Evolutionary conservation across 2,797 vertebrate genomes (phyloP).

Genomic region (Astyanax mexicanus): DNA sequence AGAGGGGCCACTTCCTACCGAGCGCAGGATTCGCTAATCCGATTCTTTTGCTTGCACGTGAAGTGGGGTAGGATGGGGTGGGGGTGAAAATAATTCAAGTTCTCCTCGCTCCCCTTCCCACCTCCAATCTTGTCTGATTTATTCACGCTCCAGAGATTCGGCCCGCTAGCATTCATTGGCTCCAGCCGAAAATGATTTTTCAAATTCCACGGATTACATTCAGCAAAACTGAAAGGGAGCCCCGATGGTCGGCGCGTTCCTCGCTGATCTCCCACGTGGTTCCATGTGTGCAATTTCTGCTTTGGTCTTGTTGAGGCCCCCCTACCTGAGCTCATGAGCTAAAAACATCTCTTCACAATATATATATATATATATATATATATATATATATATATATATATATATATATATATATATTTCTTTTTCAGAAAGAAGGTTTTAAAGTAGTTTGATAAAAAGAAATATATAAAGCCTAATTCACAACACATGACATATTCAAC

Average conservation of each 20-base stretch:
- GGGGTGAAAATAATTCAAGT: conserved; percentile 55
- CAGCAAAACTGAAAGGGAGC: conserved; percentile 57
- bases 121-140: conserved; percentile 61
- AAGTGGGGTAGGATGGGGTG: conserved; percentile 53
- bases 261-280: conserved; percentile 28
- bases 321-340: conserved; percentile 2
- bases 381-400: too few relatives aligned
- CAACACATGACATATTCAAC: too few relatives aligned
- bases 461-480: too few relatives aligned
- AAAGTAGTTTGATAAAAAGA: too few relatives aligned
- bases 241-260: neutral
- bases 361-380: too few relatives aligned
- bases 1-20: conserved; percentile 62
- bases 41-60: conserved; percentile 67
- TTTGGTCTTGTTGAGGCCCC: conserved; percentile 5
- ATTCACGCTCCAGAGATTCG: conserved; percentile 71
- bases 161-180: conserved; percentile 70
- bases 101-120: neutral
- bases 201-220: conserved; percentile 70
- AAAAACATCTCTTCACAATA: conserved; percentile 18
- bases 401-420: too few relatives aligned
- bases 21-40: conserved; percentile 72
- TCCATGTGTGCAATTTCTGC: conserved; percentile 29
- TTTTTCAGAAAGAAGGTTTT: neutral
- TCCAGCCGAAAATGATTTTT: conserved; percentile 69